These are phyloP conservation scores for Paedocypris micromegethes DNA, from an alignment of 2,797 vertebrate genomes.

Conservation along the genomic window DNA sequence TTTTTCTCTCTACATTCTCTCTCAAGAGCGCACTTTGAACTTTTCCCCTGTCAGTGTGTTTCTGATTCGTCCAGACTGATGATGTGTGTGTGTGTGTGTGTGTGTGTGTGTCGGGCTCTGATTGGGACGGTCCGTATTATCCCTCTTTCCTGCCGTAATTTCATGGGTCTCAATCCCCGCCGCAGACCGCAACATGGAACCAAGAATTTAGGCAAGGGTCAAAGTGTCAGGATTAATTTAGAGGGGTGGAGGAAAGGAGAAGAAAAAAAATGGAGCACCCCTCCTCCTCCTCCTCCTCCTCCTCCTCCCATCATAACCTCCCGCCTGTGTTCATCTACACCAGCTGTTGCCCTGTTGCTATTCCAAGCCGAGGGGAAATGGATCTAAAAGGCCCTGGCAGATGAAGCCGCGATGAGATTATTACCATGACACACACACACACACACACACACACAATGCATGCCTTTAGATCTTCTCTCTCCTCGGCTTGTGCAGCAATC, in stretches of 20 bases:
- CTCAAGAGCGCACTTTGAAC: conserved; percentile 51
- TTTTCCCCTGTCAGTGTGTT: conserved; percentile 54
- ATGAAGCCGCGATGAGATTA: conserved; percentile 53
- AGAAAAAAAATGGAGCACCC: conserved; percentile 24
- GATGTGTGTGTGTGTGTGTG: conserved; percentile 23
- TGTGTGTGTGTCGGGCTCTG: conserved; percentile 20
- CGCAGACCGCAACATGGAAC: conserved; percentile 50
- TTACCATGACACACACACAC: conserved; percentile 33
- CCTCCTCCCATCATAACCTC: conserved; percentile 39
- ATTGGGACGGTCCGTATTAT: conserved; percentile 54
- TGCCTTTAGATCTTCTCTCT: conserved; percentile 20
- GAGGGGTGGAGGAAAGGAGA: conserved; percentile 35
- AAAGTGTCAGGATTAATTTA: conserved; percentile 69
- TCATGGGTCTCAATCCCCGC: conserved; percentile 62
- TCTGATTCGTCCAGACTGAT: conserved; percentile 56
- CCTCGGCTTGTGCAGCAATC: conserved; percentile 29
- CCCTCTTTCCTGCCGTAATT: conserved; percentile 63
- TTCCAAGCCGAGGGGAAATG: conserved; percentile 69
- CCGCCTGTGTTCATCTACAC: conserved; percentile 60
- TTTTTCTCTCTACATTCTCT: conserved; percentile 7
- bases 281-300: conserved; percentile 11
- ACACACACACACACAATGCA: conserved; percentile 29
- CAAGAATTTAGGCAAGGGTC: conserved; percentile 65
- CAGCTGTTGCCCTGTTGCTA: conserved; percentile 70
- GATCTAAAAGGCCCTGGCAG: conserved; percentile 71